Evolutionary conservation across 2,797 vertebrate species (phyloP), one percentile per base, ranked within the genome.

Genomic region (Characodon lateralis): DNA sequence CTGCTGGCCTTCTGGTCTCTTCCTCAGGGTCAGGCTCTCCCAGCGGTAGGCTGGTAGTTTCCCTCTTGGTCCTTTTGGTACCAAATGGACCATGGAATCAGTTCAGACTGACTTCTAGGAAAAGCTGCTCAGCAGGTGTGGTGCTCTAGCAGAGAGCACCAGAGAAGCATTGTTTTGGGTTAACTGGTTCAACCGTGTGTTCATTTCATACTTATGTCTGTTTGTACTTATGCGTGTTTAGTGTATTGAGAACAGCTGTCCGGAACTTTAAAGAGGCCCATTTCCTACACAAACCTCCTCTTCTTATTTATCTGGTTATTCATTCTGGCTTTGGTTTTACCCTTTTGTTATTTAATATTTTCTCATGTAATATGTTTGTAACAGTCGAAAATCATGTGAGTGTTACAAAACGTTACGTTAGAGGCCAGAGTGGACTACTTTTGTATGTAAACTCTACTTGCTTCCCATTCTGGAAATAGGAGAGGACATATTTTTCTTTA

Each of bases 1-100:
- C 83, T 53, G 68, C 71, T 16, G 66, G 63, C 26, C 70, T 48
- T 69, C 43, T 66, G 43, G 55, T 71, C 82, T 72, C 58, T 70
- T 72, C 74, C 13, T 74, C 1, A 26, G 82, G 85, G 87, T 89
- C 87, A 87, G 81, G 73, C 79, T 80, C 87, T 76, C 90, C 81
- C 89, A 74, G 82, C 26, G 16, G 88, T 85, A 35, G 56, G 53
- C 58, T 78, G 61, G 65, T 80, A 6, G 53, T 76, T 87, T 76
- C 73, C 28, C 16, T 77, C n/a, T 89, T 59, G 39, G 70, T 22
- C 68, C 87, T 86, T 89, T 90, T 92, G 85, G 79, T 88, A 90
- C 74, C 82, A 89, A 94, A 85, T 22, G 70, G 85, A 93, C 90
- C 93, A 77, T 93, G 83, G 85, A 93, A 94, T 91, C 9, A 0